Evolutionary conservation across 1,140 invertebrate species (phyloP).

Genomic region (Bradynema listronoti): DNA sequence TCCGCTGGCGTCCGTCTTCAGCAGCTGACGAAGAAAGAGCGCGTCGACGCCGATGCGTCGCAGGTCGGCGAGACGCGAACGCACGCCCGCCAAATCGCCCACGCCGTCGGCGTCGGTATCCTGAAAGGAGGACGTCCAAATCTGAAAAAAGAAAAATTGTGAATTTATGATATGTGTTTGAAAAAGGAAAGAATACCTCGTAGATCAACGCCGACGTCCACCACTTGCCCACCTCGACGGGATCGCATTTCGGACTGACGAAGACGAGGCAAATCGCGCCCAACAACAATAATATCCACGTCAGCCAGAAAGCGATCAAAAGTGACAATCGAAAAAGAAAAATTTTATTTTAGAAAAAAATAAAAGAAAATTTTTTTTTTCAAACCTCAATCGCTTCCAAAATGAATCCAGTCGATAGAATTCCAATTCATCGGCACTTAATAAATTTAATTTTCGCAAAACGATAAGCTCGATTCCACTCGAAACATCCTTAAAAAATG

Average conservation of each 20-base stretch:
- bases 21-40: constrained; percentile 45
- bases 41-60: constrained; percentile 39
- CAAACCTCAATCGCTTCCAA: constrained; percentile 42
- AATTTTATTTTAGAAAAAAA: constrained; percentile 40
- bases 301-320: constrained; percentile 59
- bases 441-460: too few relatives aligned
- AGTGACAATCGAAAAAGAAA: constrained; percentile 58
- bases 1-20: constrained; percentile 34
- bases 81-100: constrained; percentile 49
- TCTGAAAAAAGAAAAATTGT: constrained; percentile 23
- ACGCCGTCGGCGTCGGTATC: constrained; percentile 53
- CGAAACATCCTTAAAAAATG: too few relatives aligned
- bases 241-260: constrained; percentile 59
- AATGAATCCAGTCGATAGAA: constrained; percentile 37
- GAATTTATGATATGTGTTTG: too few relatives aligned
- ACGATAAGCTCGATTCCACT: too few relatives aligned
- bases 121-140: constrained; percentile 52
- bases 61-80: constrained; percentile 33
- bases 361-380: too few relatives aligned
- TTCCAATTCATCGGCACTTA: constrained; percentile 29
- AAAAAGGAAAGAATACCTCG: constrained; percentile 25
- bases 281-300: constrained; percentile 60
- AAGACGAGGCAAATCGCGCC: constrained; percentile 60
- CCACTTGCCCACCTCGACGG: constrained; percentile 51
- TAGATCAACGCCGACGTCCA: constrained; percentile 50